A percentile compares a stretch with the other conserved stretches of the same genome.
Evolutionary conservation across 1,140 invertebrate genomes (phyloP).

Genomic region (Hyles vespertilio): DNA sequence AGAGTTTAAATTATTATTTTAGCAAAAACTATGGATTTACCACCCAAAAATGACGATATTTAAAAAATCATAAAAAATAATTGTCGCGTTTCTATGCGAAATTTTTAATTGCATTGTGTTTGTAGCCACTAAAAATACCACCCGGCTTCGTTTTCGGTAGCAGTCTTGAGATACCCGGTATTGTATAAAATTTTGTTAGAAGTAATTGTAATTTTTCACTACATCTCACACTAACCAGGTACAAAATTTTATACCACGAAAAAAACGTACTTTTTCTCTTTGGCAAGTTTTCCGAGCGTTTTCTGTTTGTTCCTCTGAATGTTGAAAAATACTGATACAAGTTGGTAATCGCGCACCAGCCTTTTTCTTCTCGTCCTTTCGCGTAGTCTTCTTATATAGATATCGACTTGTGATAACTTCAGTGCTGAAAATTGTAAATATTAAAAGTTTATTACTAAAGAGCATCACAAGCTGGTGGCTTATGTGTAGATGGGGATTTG

Average conservation of each 20-base stretch:
- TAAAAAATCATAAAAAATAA: too few species aligned
- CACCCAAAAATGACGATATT: too few species aligned
- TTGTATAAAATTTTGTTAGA: too few species aligned
- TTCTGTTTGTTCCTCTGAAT: slow-evolving; percentile 79
- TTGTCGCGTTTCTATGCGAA: too few species aligned
- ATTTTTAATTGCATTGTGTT: too few species aligned
- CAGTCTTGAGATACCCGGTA: too few species aligned
- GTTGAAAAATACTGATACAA: slow-evolving; percentile 88
- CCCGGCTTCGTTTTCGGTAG: too few species aligned
- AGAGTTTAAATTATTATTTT: too few species aligned
- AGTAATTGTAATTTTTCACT: background rate
- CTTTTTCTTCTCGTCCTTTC: slow-evolving; percentile 92
- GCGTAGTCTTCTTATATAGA: slow-evolving; percentile 89
- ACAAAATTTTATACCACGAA: background rate
- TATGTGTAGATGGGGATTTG: too few species aligned
- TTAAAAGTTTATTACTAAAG: background rate
- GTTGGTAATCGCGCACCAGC: slow-evolving; percentile 90
- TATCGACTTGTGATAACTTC: slow-evolving; percentile 90
- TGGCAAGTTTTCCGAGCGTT: slow-evolving; percentile 79
- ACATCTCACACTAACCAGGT: background rate
- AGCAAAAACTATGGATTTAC: too few species aligned
- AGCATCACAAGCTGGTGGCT: too few species aligned
- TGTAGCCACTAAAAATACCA: too few species aligned
- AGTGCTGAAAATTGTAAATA: slow-evolving; percentile 63
- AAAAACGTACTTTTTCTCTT: slow-evolving; percentile 83